phyloP scores from a whole-genome alignment of 2,888 invertebrate genomes.

The Drosophila mimica region DNA sequence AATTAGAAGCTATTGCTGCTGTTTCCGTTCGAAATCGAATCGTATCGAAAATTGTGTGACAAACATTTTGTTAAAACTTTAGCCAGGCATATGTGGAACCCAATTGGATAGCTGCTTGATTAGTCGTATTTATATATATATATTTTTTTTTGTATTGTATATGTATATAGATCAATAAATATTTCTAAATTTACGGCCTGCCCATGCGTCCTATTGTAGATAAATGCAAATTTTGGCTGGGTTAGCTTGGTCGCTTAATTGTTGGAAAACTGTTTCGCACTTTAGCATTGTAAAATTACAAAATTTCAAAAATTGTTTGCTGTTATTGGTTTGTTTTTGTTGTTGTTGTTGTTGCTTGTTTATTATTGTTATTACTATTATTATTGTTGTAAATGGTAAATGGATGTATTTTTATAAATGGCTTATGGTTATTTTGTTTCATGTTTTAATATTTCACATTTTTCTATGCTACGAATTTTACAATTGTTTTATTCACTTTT shows the following conservation, averaged over 20 bases:
- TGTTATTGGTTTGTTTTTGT: constrained; percentile 14
- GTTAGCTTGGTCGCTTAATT: constrained; percentile 63
- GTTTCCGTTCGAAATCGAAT: constrained; percentile 14
- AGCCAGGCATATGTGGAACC: constrained; percentile 45
- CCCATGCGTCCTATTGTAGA: constrained; percentile 58
- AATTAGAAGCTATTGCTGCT: constrained; percentile 54
- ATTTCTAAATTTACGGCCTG: constrained; percentile 53
- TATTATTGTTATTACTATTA: constrained; percentile 18
- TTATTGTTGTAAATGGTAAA: constrained; percentile 20
- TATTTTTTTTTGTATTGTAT: constrained; percentile 27
- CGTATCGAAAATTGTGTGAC: constrained; percentile 27
- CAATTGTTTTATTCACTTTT: constrained; percentile 28
- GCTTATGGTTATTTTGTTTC: constrained; percentile 29
- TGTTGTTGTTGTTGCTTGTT: constrained; percentile 33
- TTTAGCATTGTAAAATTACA: constrained; percentile 47
- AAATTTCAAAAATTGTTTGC: constrained; percentile 25
- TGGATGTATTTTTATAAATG: constrained; percentile 32
- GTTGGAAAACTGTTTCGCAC: constrained; percentile 8
- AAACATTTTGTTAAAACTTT: constrained; percentile 35
- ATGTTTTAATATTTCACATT: constrained; percentile 29
- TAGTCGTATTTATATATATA: constrained; percentile 13
- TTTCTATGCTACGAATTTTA: constrained; percentile 38
- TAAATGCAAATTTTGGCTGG: constrained; percentile 76
- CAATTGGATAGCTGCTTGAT: constrained; percentile 41
- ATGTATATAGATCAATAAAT: constrained; percentile 65